Evolutionary conservation across 2,797 vertebrate genomes (phyloP), one percentile per base, ranked within the genome.

Genomic region (Sparidentex hasta): DNA sequence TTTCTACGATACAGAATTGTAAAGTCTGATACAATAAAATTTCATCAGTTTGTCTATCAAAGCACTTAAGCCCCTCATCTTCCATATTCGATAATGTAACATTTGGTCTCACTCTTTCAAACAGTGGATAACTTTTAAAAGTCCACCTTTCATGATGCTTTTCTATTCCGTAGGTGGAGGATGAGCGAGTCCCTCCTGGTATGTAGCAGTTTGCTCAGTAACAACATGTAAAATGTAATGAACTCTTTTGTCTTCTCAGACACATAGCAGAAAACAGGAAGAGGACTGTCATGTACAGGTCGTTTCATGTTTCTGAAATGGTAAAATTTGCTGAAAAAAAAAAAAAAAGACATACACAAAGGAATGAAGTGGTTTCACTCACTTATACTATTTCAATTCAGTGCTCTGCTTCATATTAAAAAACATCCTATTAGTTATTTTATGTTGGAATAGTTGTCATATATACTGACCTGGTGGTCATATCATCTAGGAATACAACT

Each of bases 31-130:
- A 17, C 9, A 33, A 18, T 51, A 16, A 51, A 25, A 62, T 57
- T n/a, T 57, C 11, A 57, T 12, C 29, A 29, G 48, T 65, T 65
- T 2, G 2, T 41, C 23, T 3, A 47, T 63, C 47, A 55, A 76
- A 64, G 58, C 20, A 20, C 25, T 64, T 76, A 3, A 77, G 64
- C 69, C 74, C 82, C 84, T 58, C 18, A 62, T 58, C 20, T 63
- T 33, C n/a, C 38, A 1, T 47, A 67, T 41, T 72, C 7, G 69
- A 38, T 4, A 48, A 29, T 56, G 66, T 63, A 76, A 80, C 63
- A 65, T 46, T 33, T 41, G 0, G 7, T 9, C 3, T 69, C 27
- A n/a, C 13, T 76, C 63, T 76, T 52, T 43, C 7, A 47, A 69
- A 57, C 18, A 2, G n/a, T n/a, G 57, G 3, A 52, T n/a, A n/a